Conservation (phyloP, 2,888 invertebrate genomes). For the Colletes collaris region DNA sequence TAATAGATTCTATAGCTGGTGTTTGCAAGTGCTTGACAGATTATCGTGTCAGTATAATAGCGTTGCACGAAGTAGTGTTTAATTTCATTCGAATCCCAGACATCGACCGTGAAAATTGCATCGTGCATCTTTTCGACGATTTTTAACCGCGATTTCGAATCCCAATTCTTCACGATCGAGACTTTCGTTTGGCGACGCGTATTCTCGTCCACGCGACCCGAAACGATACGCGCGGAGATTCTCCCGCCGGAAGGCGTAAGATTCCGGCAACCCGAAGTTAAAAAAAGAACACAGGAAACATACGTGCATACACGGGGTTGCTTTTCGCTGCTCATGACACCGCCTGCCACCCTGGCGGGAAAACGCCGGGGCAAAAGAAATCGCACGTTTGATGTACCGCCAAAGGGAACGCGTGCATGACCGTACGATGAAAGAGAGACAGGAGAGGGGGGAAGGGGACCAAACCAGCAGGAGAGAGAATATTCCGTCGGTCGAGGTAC, state of each 20-base stretch:
- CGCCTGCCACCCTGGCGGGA: conserved; percentile 66
- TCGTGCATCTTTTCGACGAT: too few relatives aligned
- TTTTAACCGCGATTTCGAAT: background rate
- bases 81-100: too few relatives aligned
- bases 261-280: conserved; percentile 14
- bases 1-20: too few relatives aligned
- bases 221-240: background rate
- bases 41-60: too few relatives aligned
- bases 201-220: background rate
- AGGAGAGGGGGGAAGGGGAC: conserved; percentile 24
- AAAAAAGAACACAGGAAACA: conserved; percentile 24
- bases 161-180: background rate
- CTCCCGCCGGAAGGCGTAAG: background rate
- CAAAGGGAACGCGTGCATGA: conserved; percentile 73
- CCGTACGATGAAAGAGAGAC: conserved; percentile 33
- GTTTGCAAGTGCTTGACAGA: too few relatives aligned
- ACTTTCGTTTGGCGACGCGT: too few relatives aligned
- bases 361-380: conserved; percentile 76
- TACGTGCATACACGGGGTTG: conserved; percentile 18
- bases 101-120: too few relatives aligned
- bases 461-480: conserved; percentile 46
- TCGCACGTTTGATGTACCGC: conserved; percentile 81
- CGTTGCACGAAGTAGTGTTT: too few relatives aligned
- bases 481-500: conserved; percentile 63
- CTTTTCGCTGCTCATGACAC: conserved; percentile 76